phyloP scores from a whole-genome alignment of 1,140 invertebrate species.

The Trichonephila clavata region DNA sequence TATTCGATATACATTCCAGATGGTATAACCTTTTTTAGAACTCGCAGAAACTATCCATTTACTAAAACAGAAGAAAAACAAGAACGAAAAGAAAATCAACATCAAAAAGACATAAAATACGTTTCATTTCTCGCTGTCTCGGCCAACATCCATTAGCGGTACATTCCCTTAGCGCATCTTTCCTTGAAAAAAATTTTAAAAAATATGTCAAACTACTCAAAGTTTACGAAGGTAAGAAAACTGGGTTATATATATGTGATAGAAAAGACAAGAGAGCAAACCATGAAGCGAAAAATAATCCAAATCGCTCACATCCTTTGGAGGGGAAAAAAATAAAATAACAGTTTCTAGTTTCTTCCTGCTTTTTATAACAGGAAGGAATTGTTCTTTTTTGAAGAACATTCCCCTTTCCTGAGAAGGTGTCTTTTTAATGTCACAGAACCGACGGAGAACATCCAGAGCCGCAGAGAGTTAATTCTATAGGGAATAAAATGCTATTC shows the following conservation, averaged over 20 bases:
- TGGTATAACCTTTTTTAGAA: background rate
- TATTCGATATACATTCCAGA: background rate
- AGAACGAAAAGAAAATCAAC: background rate
- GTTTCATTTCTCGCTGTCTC: conserved; percentile 64
- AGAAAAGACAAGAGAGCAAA: conserved; percentile 27
- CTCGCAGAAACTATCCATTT: background rate
- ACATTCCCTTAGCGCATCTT: conserved; percentile 41
- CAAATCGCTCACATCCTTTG: conserved; percentile 58
- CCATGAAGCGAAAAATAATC: conserved; percentile 53
- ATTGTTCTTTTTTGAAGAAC: background rate
- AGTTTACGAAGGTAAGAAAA: conserved; percentile 65
- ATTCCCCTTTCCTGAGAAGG: conserved; percentile 17
- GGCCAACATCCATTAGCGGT: conserved; percentile 68
- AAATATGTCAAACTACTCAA: conserved; percentile 74
- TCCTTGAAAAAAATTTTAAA: background rate
- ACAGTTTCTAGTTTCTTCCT: conserved; percentile 15
- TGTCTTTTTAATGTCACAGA: conserved; percentile 70
- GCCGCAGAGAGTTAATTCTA: conserved; percentile 40
- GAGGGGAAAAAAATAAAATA: conserved; percentile 39
- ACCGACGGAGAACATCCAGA: conserved; percentile 41
- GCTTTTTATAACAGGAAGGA: conserved; percentile 24
- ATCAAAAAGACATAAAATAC: conserved; percentile 49
- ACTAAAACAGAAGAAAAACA: background rate
- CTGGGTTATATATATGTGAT: conserved; percentile 35
- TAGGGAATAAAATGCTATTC: conserved; percentile 48